Evolutionary conservation across 1,140 invertebrate genomes (phyloP).

Genomic region (Lordiphosa stackelbergi): DNA sequence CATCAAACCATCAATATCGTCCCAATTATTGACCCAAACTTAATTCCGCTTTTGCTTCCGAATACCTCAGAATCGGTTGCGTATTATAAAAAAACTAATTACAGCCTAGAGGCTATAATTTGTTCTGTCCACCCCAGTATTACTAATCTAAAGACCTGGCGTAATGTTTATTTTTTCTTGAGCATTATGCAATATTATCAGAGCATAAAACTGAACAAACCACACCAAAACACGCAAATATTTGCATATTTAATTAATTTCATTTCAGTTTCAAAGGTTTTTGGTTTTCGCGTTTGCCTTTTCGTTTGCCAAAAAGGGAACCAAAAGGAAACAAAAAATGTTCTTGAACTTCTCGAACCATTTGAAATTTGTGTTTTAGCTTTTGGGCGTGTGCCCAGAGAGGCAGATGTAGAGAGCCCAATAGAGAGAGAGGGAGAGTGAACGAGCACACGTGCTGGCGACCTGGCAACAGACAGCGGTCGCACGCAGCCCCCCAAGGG

Average conservation of each 20-base stretch:
- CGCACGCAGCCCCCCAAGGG: constrained; percentile 17
- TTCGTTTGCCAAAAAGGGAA: constrained; percentile 4
- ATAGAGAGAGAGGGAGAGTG: constrained; percentile 1
- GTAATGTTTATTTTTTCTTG: constrained; percentile 11
- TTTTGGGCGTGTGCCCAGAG: constrained; percentile 46
- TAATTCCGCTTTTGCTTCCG: no score
- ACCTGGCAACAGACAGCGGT: constrained; percentile 35
- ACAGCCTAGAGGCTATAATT: no score
- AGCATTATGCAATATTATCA: constrained; percentile 47
- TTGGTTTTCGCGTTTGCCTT: no score
- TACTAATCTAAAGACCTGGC: no score
- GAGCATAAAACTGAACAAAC: constrained; percentile 34
- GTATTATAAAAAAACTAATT: no score
- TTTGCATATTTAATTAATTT: constrained; percentile 52
- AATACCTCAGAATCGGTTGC: no score
- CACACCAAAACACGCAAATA: constrained; percentile 39
- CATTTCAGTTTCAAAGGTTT: constrained; percentile 4
- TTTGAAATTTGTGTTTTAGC: constrained; percentile 26
- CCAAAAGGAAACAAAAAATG: constrained; percentile 16
- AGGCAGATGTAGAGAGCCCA: neutral
- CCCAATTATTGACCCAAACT: no score
- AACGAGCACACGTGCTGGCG: constrained; percentile 22
- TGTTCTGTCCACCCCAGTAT: no score
- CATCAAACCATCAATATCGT: no score
- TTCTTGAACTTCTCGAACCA: constrained; percentile 45